Base-by-base conservation (phyloP, 2,888 invertebrate species). In the Rhaphigaster nebulosa region DNA sequence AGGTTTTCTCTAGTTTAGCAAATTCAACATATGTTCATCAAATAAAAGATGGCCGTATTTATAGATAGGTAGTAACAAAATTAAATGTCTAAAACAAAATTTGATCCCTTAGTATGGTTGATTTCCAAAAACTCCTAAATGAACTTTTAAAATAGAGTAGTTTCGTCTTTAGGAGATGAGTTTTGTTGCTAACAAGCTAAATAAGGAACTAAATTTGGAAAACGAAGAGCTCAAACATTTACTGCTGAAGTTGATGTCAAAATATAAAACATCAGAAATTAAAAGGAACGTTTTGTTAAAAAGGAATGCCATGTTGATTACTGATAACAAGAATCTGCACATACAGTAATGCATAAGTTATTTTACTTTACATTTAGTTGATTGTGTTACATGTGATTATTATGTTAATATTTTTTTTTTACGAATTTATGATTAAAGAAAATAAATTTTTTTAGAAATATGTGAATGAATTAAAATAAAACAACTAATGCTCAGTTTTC, bases 151-250 rank as follows among this genome's bases (percentile, higher is more conserved):
- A 41, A 80, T 34, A 5, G 41, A 15, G 8, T 84, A 50, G 45
- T 41, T n/a, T 50, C 84, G 13, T n/a, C 45, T 50, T 84, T n/a
- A 84, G 84, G 84, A 45, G 45, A 84, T 84, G 84, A n/a, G 10
- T 84, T n/a, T n/a, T 13, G 8, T 50, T 45, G n/a, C 45, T 45
- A 50, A 8, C 20, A 38, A 45, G 38, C 15, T 23, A n/a, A 2
- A 15, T 15, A 84, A 84, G 45, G 45, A 45, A 50, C 45, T 84
- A 45, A 45, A 84, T n/a, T 84, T 84, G 84, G 84, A 84, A 84
- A 84, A 84, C n/a, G 45, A 50, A 45, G 84, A 84, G 84, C 84
- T 84, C n/a, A 84, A 84, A 84, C 84, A 84, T 84, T 84, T 84
- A 50, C 84, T 84, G 13, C n/a, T 84, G 84, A 84, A 84, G 34